phyloP scores from a whole-genome alignment of 1,140 invertebrate species.

The Diabrotica undecimpunctata region DNA sequence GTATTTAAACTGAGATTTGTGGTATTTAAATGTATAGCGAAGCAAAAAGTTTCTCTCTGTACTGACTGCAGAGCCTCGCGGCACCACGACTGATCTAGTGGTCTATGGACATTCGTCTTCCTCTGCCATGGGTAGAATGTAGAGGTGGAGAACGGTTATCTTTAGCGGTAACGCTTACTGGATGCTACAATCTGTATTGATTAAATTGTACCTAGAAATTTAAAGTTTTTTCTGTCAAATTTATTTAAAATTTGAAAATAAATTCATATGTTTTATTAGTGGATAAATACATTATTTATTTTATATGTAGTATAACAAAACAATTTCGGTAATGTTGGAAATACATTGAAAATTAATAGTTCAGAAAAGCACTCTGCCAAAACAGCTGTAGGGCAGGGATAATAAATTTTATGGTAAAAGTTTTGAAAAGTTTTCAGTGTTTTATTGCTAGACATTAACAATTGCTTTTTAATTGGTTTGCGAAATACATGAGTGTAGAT shows the following conservation, averaged over 20 bases:
- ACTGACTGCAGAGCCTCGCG: slow-evolving; percentile 24
- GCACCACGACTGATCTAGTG: slow-evolving; percentile 24
- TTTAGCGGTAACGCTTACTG: not conserved
- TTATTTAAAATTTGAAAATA: too few species aligned
- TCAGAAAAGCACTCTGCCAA: too few species aligned
- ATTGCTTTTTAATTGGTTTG: too few species aligned
- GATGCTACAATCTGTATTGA: not conserved
- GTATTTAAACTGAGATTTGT: slow-evolving; percentile 11
- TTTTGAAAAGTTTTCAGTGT: too few species aligned
- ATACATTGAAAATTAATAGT: too few species aligned
- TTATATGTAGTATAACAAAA: not conserved
- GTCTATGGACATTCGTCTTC: slow-evolving; percentile 17
- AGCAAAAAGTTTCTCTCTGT: slow-evolving; percentile 10
- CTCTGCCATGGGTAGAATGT: slow-evolving; percentile 10
- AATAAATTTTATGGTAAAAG: too few species aligned
- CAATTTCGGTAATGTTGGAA: not conserved
- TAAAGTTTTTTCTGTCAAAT: too few species aligned
- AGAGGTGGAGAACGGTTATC: not conserved
- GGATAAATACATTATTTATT: not conserved
- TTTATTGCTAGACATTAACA: too few species aligned
- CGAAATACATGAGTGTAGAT: too few species aligned
- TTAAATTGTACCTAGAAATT: not conserved
- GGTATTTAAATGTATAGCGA: not conserved
- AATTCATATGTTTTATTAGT: too few species aligned
- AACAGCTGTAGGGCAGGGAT: too few species aligned